Conservation (phyloP, 2,113 vertebrate species). For the Lamprotornis superbus region DNA sequence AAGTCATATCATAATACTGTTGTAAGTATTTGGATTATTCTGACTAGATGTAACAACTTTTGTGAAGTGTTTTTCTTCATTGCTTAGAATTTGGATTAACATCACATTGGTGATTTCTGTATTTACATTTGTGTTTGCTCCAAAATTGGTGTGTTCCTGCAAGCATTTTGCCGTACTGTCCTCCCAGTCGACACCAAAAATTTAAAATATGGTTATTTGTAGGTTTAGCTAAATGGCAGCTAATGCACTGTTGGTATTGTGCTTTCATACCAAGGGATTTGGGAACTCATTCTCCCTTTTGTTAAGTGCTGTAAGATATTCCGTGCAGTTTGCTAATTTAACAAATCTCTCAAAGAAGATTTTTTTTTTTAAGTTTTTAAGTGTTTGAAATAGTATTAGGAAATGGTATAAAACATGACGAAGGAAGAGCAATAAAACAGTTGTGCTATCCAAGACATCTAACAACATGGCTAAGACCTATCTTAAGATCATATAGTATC, state of each 20-base stretch:
- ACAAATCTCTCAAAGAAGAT: background rate
- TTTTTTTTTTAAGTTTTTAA: background rate
- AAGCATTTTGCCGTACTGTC: background rate
- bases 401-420: background rate
- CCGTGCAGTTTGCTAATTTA: background rate
- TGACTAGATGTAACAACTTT: constrained; percentile 21
- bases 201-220: background rate
- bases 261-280: background rate
- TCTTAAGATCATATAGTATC: background rate
- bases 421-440: constrained; percentile 18
- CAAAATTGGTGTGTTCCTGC: background rate
- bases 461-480: background rate
- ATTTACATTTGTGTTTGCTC: constrained; percentile 41
- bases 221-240: background rate
- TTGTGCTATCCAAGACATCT: background rate
- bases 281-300: constrained; percentile 9
- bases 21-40: background rate
- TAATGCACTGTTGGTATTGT: constrained; percentile 4
- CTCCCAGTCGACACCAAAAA: background rate
- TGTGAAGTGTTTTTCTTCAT: constrained; percentile 33
- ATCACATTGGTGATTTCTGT: background rate
- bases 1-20: background rate
- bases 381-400: background rate
- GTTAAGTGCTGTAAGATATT: constrained; percentile 7
- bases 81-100: constrained; percentile 17